Percentiles rank a stretch among this genome's conserved stretches.
These are phyloP conservation scores for Pseudorasbora parva DNA, from an alignment of 2,113 vertebrate genomes.

Conservation along the genomic window DNA sequence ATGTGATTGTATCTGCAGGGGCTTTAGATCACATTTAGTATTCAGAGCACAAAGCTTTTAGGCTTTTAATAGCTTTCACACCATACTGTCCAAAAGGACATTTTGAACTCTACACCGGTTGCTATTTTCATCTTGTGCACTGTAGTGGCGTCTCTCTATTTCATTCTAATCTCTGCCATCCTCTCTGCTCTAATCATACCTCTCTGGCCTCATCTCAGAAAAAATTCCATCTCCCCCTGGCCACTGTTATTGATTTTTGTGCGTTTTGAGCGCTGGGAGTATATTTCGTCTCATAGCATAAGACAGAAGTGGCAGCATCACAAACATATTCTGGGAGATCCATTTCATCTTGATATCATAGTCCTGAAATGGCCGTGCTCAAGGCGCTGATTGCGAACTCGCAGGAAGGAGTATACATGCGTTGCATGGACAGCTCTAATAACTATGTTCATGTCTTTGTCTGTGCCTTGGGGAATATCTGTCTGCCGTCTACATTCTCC, in stretches of 20 bases:
- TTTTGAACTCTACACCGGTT: slow-evolving; percentile 9
- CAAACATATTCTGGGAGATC: slow-evolving; percentile 34
- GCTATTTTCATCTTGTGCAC: slow-evolving; percentile 6
- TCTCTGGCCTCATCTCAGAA: slow-evolving; percentile 5
- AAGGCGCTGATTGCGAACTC: background rate
- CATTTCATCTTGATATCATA: slow-evolving; percentile 32
- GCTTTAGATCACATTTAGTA: slow-evolving; percentile 35
- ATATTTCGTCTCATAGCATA: slow-evolving; percentile 18
- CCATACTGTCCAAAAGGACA: background rate
- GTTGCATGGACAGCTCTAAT: slow-evolving; percentile 5
- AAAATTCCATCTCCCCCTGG: slow-evolving; percentile 13
- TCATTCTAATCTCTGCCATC: slow-evolving; percentile 30
- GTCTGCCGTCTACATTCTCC: slow-evolving; percentile 3
- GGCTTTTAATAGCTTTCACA: slow-evolving; percentile 18
- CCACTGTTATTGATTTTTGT: slow-evolving; percentile 44
- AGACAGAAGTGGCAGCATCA: background rate
- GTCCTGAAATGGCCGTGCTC: slow-evolving; percentile 14
- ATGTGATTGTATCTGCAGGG: slow-evolving; percentile 47
- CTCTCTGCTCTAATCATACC: slow-evolving; percentile 39
- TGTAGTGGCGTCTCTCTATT: slow-evolving; percentile 1
- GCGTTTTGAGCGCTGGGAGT: slow-evolving; percentile 31
- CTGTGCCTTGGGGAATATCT: background rate
- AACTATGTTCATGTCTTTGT: slow-evolving; percentile 13
- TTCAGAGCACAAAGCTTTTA: slow-evolving; percentile 16
- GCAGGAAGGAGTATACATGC: background rate